Percentiles rank a stretch among this genome's conserved stretches.
phyloP scores from a whole-genome alignment of 1,140 invertebrate species.

The Protaetia brevitarsis region DNA sequence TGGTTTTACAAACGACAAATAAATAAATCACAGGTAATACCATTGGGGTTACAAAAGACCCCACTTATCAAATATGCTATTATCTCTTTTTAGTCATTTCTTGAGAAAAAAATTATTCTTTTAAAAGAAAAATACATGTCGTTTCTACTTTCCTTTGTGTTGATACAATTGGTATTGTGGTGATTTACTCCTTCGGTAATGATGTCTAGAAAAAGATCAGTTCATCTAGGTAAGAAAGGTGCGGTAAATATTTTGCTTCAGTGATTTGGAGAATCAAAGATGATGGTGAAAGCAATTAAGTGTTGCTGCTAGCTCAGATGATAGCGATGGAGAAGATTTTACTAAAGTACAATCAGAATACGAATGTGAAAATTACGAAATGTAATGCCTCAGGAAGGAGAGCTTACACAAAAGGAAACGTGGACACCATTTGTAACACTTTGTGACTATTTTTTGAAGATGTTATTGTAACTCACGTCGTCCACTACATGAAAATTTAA shows the following conservation, averaged over 20 bases:
- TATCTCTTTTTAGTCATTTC: not conserved
- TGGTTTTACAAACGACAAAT: not conserved
- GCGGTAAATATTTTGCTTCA: not conserved
- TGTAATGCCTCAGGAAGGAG: constrained; percentile 21
- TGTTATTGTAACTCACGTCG: constrained; percentile 17
- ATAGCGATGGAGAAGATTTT: too few relatives aligned
- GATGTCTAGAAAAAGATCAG: constrained; percentile 7
- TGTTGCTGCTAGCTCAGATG: too few relatives aligned
- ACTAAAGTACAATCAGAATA: too few relatives aligned
- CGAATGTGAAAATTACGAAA: constrained; percentile 3
- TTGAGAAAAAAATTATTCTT: not conserved
- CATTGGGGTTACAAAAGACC: not conserved
- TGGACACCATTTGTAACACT: constrained; percentile 16
- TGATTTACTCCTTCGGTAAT: constrained; percentile 2
- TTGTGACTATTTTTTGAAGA: constrained; percentile 10
- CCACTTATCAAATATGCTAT: not conserved
- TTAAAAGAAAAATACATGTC: not conserved
- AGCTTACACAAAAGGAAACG: constrained; percentile 14
- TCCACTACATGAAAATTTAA: constrained; percentile 19
- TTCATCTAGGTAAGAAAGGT: constrained; percentile 6
- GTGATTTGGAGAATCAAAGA: constrained; percentile 12
- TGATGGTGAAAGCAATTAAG: not conserved
- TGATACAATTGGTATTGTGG: not conserved
- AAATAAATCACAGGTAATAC: constrained; percentile 3
- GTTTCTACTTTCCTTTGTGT: not conserved